Base-by-base conservation (phyloP, 2,888 invertebrate species). In the Beris chalybata region DNA sequence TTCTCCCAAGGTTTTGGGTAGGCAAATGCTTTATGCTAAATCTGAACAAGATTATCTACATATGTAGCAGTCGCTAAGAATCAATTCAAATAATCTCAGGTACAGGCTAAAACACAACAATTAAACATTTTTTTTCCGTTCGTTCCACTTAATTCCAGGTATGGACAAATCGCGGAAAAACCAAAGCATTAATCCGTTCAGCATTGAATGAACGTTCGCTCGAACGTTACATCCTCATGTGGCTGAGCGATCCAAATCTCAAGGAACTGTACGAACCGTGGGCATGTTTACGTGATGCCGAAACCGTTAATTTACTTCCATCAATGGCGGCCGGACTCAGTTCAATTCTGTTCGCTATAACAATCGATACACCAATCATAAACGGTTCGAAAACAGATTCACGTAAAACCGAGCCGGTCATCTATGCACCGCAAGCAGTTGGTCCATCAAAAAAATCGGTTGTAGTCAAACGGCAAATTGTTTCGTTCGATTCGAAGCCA, bases 151-250 rank as follows among this genome's bases (percentile, higher is more conserved):
- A 13, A 30, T 67, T 69, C 32, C 83, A 85, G 72, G 85, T 92
- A 54, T 86, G 85, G 80, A 89, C 89, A 0, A 91, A 92, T 77
- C 72, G 72, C 15, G 81, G 80, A 3, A 76, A 77, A 9, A 76
- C 77, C 0, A 86, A 93, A 74, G 93, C 96, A 30, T 96, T 97
- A 87, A 85, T 97, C 32, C 84, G 97, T 71, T 90, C 95, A 15
- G 85, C 93, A 4, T 83, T 97, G 30, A 97, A 97, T 83, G 97
- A 97, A 78, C 87, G 92, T 73, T 93, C 95, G 0, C 83, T 97
- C 53, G 93, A 94, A 76, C 87, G 89, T 82, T 86, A 93, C 81
- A 84, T 93, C 72, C 87, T 91, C 72, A 89, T 87, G 74, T 85
- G 93, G 82, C 79, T 93, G 50, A 85, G 86, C 71, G 89, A 89